Evolutionary conservation across 2,113 vertebrate genomes (phyloP).

Genomic region (Cyanoliseus patagonus): DNA sequence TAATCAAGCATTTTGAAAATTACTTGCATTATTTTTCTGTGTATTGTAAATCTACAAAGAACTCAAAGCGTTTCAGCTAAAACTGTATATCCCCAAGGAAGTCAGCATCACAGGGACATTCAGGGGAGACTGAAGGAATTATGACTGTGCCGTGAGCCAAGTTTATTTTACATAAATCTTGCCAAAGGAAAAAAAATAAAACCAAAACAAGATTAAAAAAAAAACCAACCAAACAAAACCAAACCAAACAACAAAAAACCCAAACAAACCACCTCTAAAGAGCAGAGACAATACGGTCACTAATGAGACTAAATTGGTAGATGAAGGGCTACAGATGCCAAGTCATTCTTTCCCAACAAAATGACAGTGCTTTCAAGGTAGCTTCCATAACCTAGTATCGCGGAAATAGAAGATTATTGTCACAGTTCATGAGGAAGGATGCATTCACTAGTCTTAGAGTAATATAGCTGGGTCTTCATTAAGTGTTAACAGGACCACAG

Average conservation of each 20-base stretch:
- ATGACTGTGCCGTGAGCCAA: background rate
- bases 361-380: constrained; percentile 19
- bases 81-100: background rate
- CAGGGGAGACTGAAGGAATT: background rate
- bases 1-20: background rate
- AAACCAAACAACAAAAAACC: background rate
- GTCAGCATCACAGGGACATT: background rate
- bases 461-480: constrained; percentile 10
- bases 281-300: background rate
- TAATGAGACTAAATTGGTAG: constrained; percentile 18
- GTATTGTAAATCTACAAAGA: background rate
- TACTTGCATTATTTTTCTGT: background rate
- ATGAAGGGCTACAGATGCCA: background rate
- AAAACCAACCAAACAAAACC: too few species aligned
- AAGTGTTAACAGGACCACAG: constrained; percentile 10
- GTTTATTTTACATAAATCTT: background rate
- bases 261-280: background rate
- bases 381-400: background rate
- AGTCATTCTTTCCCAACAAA: constrained; percentile 12
- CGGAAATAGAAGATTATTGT: background rate
- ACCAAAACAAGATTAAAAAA: background rate
- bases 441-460: constrained; percentile 8
- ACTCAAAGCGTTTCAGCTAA: background rate
- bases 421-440: constrained; percentile 3
- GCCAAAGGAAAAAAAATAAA: background rate